Evolutionary conservation across 37 sponge, comb jelly and placozoan species (phyloP), one percentile per base, ranked within the genome.

Genomic region (Beroe forskalii): DNA sequence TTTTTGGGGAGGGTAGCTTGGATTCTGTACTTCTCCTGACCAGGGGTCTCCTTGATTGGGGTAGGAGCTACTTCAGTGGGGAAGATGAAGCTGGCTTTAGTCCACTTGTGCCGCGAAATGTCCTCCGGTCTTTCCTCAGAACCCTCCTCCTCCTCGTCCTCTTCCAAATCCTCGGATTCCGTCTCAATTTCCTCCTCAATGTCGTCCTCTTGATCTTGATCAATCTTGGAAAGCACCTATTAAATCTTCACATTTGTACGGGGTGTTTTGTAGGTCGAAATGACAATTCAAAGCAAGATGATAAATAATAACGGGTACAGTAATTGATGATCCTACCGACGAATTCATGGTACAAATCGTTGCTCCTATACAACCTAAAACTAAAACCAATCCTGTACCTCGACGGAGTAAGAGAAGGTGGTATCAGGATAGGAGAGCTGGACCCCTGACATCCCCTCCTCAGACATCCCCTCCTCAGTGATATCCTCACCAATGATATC

Each of bases 51-150:
- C 32, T 33, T 32, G 20, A 69, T 69, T 1, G 72, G 72, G 36
- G 72, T 36, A 69, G 72, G 72, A 36, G 32, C 17, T 17, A 33
- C 33, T 36, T 69, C 72, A 14, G 72, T 69, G 12, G 72, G 72
- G 72, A 69, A 69, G 2, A 36, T 69, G 72, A 32, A 69, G 39
- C 72, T 69, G 8, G 72, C 28, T 31, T 27, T 69, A 0, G 39
- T 14, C 38, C 36, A 32, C 37, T 48, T 48, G 12, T 17, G 6
- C 55, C 55, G 6, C 55, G 55, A 12, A n/a, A n/a, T n/a, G 55
- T 17, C 12, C 12, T 48, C 12, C 6, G 55, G 55, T 17, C 12
- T 17, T 48, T 48, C 55, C 12, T 12, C 55, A 17, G 12, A 6
- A 17, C 55, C 55, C 12, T 48, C 55, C 55, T 48, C 55, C 12